Conservation (phyloP, 2,797 vertebrate genomes). For the Anguilla megastoma region DNA sequence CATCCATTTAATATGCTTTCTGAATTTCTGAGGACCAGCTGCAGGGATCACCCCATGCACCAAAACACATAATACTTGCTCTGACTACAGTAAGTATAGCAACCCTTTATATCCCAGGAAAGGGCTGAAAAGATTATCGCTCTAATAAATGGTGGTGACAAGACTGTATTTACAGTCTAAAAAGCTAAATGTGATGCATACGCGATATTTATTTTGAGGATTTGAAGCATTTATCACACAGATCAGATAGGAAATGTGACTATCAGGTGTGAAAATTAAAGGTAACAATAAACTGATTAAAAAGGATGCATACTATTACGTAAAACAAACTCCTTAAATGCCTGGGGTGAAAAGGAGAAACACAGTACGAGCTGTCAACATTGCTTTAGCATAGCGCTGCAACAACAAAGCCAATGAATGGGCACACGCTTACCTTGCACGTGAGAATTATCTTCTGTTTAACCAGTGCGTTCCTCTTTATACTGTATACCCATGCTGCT, state of each 20-base stretch:
- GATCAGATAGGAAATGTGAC: not conserved
- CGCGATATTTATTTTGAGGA: not conserved
- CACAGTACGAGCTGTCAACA: not conserved
- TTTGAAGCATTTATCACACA: not conserved
- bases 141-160: not conserved
- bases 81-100: not conserved
- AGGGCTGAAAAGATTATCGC: not conserved
- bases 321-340: not conserved
- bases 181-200: not conserved
- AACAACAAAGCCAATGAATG: slow-evolving; percentile 70
- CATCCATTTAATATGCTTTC: not conserved
- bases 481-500: slow-evolving; percentile 41
- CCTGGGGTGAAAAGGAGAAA: not conserved
- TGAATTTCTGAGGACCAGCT: not conserved
- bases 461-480: slow-evolving; percentile 43
- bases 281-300: not conserved
- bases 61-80: not conserved
- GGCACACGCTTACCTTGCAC: slow-evolving; percentile 72
- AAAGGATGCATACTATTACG: not conserved
- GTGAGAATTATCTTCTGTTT: slow-evolving; percentile 69
- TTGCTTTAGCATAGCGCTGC: slow-evolving; percentile 46
- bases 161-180: not conserved
- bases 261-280: not conserved
- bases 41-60: not conserved
- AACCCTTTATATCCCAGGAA: not conserved